Evolutionary conservation across 2,888 invertebrate genomes (phyloP).

Genomic region (Ethmia dodecea): DNA sequence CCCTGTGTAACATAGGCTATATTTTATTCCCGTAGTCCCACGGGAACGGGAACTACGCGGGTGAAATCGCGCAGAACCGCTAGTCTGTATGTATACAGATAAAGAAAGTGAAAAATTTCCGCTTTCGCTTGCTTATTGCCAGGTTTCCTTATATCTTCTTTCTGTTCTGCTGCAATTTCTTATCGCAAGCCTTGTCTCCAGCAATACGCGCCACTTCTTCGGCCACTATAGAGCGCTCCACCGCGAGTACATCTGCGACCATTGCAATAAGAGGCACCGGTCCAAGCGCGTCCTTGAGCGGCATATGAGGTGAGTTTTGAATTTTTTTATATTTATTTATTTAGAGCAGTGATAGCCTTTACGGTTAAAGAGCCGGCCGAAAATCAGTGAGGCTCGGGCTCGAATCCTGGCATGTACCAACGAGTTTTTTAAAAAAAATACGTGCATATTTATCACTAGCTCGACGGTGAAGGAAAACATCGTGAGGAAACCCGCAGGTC

Average conservation of each 20-base stretch:
- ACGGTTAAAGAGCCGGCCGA: not conserved
- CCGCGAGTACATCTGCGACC: constrained; percentile 12
- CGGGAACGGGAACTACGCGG: too few species aligned
- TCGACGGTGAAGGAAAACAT: too few species aligned
- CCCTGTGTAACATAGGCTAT: too few species aligned
- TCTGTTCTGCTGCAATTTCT: not conserved
- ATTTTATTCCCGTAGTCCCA: too few species aligned
- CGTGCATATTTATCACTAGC: too few species aligned
- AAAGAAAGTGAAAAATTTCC: not conserved
- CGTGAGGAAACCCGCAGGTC: too few species aligned
- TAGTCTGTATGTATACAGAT: too few species aligned
- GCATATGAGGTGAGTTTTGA: constrained; percentile 5
- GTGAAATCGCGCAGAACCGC: too few species aligned
- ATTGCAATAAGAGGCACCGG: constrained; percentile 12
- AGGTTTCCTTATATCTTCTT: not conserved
- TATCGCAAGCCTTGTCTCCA: not conserved
- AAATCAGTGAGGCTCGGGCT: not conserved
- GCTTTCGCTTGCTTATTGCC: not conserved
- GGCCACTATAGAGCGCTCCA: constrained; percentile 12
- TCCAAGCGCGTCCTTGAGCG: constrained; percentile 2
- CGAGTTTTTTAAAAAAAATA: not conserved
- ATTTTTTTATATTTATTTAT: too few species aligned
- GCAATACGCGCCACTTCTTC: constrained; percentile 1
- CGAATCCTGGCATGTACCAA: not conserved
- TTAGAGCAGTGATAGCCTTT: too few species aligned